Evolutionary conservation across 2,888 invertebrate genomes (phyloP), one percentile per base, ranked within the genome.

Genomic region (Timandra comae): DNA sequence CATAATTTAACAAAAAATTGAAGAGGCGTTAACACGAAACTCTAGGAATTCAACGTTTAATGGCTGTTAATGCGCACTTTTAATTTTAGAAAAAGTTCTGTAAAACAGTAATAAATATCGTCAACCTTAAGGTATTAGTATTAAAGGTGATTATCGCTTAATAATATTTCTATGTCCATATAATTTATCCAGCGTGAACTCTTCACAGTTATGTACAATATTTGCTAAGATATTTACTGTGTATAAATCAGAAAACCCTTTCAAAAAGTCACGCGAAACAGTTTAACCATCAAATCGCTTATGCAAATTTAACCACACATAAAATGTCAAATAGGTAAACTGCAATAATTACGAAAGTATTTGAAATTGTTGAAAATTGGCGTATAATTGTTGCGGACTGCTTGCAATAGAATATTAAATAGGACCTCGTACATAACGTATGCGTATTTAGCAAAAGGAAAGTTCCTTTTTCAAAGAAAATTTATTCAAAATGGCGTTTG

Each of bases 321-420:
- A 12, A 31, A 39, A 34, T 34, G 31, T 38, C 35, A 41, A 32
- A 32, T 22, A 35, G 27, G 27, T 41, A 33, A 33, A 19, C 30
- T 23, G 22, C 8, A 10, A 30, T 33, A 19, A 29, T 48, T 45
- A 43, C 21, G 27, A 12, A 32, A 37, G 29, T 33, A 43, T 48
- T 48, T 35, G 39, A 41, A 43, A 40, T 35, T 45, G 39, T 37
- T 23, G 28, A 33, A 41, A 43, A 45, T 41, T 29, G 35, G 39
- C 41, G 41, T 43, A 20, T 43, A 45, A 45, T 41, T 48, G 16
- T 16, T 41, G 35, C 29, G 6, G 16, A 21, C 12, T 16, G 27
- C 22, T 24, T 0, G 12, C 5, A 1, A 8, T 12, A 20, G 36
- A 47, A 34, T 35, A 43, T 50, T 43, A 42, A 48, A 41, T 29